Percentiles rank a stretch among this genome's conserved stretches.
Evolutionary conservation across 2,888 invertebrate genomes (phyloP).

Genomic region (Tridacna crocea): DNA sequence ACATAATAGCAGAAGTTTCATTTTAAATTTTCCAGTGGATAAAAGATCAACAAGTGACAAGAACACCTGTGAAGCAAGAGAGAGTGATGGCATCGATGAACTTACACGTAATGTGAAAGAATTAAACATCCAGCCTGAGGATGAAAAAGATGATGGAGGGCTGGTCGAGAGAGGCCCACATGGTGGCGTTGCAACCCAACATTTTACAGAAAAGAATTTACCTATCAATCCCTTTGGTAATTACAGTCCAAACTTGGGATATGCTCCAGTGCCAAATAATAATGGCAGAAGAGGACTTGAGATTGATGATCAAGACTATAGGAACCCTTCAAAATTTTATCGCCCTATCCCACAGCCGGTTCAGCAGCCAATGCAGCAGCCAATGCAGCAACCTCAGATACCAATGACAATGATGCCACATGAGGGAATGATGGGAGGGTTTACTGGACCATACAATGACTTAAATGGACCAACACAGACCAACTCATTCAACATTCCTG

Average conservation of each 20-base stretch:
- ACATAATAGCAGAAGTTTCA: too few relatives aligned
- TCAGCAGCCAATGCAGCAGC: too few relatives aligned
- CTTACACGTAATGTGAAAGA: conserved; percentile 33
- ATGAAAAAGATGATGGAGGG: conserved; percentile 17
- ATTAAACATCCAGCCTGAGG: conserved; percentile 39
- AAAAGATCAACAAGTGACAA: too few relatives aligned
- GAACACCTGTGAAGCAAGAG: background rate
- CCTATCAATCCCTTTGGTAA: conserved; percentile 37
- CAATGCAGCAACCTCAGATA: background rate
- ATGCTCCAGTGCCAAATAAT: conserved; percentile 17
- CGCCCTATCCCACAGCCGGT: background rate
- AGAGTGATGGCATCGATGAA: conserved; percentile 1
- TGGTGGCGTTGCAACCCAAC: conserved; percentile 7
- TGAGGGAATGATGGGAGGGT: background rate
- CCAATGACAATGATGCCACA: background rate
- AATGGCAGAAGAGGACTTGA: conserved; percentile 13
- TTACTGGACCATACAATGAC: background rate
- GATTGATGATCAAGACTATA: background rate
- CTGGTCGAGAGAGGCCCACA: conserved; percentile 17
- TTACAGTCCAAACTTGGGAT: conserved; percentile 16
- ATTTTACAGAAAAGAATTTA: conserved; percentile 15
- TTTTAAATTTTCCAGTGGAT: too few relatives aligned
- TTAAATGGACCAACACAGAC: background rate
- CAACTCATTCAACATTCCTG: background rate
- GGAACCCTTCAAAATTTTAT: background rate